Base-by-base conservation (phyloP, 2,888 invertebrate species). In the Xanthostigma xanthostigma region DNA sequence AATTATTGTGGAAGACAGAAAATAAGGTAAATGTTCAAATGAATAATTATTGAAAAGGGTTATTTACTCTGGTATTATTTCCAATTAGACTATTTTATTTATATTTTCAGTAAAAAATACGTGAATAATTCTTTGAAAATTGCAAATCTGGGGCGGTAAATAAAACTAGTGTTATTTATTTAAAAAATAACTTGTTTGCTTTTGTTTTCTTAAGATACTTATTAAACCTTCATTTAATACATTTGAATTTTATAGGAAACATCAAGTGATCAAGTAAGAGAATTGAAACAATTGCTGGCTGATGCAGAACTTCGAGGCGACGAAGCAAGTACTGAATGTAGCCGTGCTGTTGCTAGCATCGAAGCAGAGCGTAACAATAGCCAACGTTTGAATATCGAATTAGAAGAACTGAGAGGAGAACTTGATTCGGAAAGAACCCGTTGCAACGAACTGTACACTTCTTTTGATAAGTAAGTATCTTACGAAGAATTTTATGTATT, bases 331-430 rank as follows among this genome's bases (percentile, higher is more conserved):
- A 53, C 70, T 72, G 51, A 62, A 74, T 45, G 70, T 71, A n/a
- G 72, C 72, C 57, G 63, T 73, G 8, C 71, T 69, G 53, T 67
- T 49, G 60, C 72, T 46, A 65, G 70, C 49, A 71, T 69, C 50
- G 75, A 77, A 53, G 72, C 72, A 58, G 72, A 70, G 57, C 64
- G 67, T 0, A 74, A 76, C 55, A 63, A 69, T 42, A 66, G 66
- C 49, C 68, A 67, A 50, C 61, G 14, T n/a, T 14, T 49, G 11
- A 11, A 12, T 8, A 36, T 52, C 6, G 60, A 63, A 13, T 38
- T 64, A 27, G 58, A 61, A 36, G 61, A 63, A 8, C 36, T 48
- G 36, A 50, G 46, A 41, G 12, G 38, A 11, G 45, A 46, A 38
- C 36, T 50, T 33, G 50, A 53, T 36, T 11, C 38, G 39, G 45